Evolutionary conservation across 2,113 vertebrate species (phyloP).

Genomic region (Tupaia chinensis): DNA sequence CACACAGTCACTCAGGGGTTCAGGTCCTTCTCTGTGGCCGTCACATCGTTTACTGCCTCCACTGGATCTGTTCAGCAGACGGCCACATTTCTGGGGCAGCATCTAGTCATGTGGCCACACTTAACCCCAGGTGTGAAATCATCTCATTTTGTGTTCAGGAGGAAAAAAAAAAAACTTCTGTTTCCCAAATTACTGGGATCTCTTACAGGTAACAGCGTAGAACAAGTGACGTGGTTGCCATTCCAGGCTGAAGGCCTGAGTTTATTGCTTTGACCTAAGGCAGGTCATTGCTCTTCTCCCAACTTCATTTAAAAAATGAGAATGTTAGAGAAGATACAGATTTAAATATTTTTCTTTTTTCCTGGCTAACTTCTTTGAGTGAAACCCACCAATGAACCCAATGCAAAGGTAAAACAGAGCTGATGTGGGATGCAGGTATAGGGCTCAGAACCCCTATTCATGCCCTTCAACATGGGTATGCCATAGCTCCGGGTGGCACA

Average conservation of each 20-base stretch:
- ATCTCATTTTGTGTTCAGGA: neutral
- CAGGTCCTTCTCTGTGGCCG: neutral
- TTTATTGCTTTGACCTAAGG: neutral
- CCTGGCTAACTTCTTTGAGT: neutral
- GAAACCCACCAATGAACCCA: neutral
- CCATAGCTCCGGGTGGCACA: neutral
- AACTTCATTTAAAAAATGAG: neutral
- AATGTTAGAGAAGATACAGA: neutral
- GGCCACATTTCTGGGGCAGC: accelerated
- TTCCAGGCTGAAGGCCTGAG: neutral
- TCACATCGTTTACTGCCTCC: accelerated
- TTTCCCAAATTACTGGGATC: neutral
- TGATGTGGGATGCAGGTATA: neutral
- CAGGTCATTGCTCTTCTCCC: neutral
- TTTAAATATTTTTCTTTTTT: neutral
- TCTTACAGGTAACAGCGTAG: too few relatives aligned
- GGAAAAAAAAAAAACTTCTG: neutral
- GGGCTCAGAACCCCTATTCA: neutral
- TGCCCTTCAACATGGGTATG: neutral
- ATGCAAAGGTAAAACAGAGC: neutral
- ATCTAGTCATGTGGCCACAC: neutral
- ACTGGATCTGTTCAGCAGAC: neutral
- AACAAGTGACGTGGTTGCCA: accelerated
- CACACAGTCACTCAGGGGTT: neutral
- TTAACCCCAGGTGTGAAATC: neutral